Evolutionary conservation across 1,140 invertebrate species (phyloP).

Genomic region (Apis florea): DNA sequence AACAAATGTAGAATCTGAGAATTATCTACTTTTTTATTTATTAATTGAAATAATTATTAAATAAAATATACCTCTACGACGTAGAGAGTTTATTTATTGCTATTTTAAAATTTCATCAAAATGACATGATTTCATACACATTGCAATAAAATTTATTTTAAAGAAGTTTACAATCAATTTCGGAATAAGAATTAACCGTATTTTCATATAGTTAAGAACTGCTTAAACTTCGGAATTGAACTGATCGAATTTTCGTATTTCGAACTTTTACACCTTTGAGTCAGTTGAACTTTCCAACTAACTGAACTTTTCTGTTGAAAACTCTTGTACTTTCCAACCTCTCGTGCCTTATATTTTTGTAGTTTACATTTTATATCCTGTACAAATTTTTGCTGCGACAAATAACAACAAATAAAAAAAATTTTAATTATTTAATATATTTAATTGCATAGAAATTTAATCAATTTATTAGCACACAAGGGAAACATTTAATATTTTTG

Average conservation of each 20-base stretch:
- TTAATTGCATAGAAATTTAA: background rate
- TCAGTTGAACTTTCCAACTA: background rate
- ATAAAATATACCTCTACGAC: too few species aligned
- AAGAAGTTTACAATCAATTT: background rate
- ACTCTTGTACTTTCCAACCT: background rate
- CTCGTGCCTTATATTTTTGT: background rate
- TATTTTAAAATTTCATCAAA: too few species aligned
- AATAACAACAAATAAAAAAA: background rate
- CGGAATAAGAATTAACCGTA: background rate
- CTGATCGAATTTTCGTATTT: background rate
- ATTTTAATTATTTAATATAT: background rate
- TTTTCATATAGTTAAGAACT: background rate
- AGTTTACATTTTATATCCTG: background rate
- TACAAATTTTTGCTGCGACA: background rate
- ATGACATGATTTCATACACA: background rate
- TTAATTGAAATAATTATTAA: too few species aligned
- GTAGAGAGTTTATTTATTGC: too few species aligned
- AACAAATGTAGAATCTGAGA: too few species aligned
- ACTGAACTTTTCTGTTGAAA: background rate
- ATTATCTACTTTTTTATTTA: too few species aligned
- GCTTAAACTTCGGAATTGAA: conserved; percentile 3
- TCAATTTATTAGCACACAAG: too few species aligned
- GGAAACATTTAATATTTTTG: background rate
- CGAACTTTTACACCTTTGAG: background rate
- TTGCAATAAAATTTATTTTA: background rate